Evolutionary conservation across 2,888 invertebrate species (phyloP), one percentile per base, ranked within the genome.

Genomic region (Achlya flavicornis): DNA sequence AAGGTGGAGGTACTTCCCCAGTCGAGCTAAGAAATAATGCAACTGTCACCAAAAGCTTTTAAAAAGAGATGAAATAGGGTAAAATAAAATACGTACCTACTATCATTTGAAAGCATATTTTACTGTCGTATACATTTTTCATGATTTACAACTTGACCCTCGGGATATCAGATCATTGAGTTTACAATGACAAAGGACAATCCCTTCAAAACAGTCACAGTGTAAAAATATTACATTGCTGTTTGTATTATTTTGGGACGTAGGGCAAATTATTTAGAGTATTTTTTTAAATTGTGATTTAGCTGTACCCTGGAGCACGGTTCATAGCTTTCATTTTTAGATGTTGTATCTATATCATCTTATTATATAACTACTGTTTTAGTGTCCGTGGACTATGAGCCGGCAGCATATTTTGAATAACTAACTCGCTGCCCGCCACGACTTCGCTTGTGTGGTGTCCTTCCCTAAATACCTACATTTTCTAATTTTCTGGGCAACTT

Each of bases 71-170:
- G 38, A 59, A 26, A 2, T n/a, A 35, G 35, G 46, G 61, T 67
- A 65, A 66, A 68, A 66, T 63, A 68, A 66, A 72, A 66, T 64
- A 72, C 68, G 61, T 64, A 66, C n/a, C n/a, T n/a, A n/a, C 62
- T 59, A 70, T 70, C 69, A 67, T 72, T 68, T 66, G 61, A 60
- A 68, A 69, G 63, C 77, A 75, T 77, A 77, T 77, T 77, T 77
- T 74, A 75, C 63, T 72, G 72, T 73, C 76, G 70, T 72, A 76
- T 73, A 77, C 73, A 77, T 75, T 75, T 76, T 67, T 67, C 68
- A 65, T 75, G 69, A 77, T 73, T 75, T 77, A 77, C 68, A 69
- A 67, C 66, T 65, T 65, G 61, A 66, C 71, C 63, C 64, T 60
- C 41, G 62, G 70, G 70, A 63, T 77, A 76, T 53, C 53, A 19